Evolutionary conservation across 2,113 vertebrate genomes (phyloP), one percentile per base, ranked within the genome.

Genomic region (Orientallactaga bullata): DNA sequence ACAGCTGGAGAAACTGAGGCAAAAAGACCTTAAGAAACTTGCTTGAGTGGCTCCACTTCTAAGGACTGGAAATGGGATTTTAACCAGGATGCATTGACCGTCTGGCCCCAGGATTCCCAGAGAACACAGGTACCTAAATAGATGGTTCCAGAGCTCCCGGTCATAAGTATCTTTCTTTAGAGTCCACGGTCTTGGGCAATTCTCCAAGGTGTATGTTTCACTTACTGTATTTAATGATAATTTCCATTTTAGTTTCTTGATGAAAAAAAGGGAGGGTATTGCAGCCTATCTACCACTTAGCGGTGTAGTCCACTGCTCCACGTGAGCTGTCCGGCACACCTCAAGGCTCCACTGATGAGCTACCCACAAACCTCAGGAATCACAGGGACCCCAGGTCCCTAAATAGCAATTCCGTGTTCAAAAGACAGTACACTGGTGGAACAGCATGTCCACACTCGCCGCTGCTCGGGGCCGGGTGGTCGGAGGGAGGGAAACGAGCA

Each of bases 261-360:
- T 17, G 63, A 18, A 26, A 28, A 21, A 68, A 78, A 77, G 0
- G 18, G 12, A 55, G 12, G 55, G 55, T 47, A 47, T 47, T 47
- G 42, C 42, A 6, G 42, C 42, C 42, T 47, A 47, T 47, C 42
- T 47, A 60, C 39, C 60, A 7, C 26, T 24, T 35, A 21, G 35
- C 16, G 30, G 7, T 47, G 42, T 47, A 8, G 24, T 72, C 30
- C 8, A 15, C 65, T 4, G 3, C 26, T 30, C 12, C 0, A 10
- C 17, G 55, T 24, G 17, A 73, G 51, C 17, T 51, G n/a, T 23
- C 71, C 35, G 0, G 28, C 9, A 0, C 1, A 51, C 35, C 26
- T 0, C 11, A 2, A 12, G 39, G 23, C 51, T 63, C 0, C 0
- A 1, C 42, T 20, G 58, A 28, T 4, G n/a, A 71, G 20, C 12